phyloP scores from a whole-genome alignment of 2,888 invertebrate species.

The Oligia fasciuncula region DNA sequence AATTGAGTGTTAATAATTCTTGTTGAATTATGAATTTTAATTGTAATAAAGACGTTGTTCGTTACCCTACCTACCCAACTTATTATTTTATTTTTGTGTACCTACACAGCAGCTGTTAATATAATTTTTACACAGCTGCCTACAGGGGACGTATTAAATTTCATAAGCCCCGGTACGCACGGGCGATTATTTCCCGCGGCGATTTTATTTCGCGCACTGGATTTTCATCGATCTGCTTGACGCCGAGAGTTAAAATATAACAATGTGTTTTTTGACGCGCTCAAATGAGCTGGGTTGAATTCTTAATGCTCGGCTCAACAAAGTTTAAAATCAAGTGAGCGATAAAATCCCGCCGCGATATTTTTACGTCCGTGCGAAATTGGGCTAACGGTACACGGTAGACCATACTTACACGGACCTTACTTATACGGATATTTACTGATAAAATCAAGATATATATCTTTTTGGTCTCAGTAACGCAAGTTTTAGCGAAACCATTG shows the following conservation, averaged over 20 bases:
- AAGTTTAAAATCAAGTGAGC: too few species aligned
- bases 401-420: not conserved
- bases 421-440: not conserved
- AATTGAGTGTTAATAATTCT: too few species aligned
- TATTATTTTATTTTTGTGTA: too few species aligned
- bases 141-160: slow-evolving; percentile 19
- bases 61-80: not conserved
- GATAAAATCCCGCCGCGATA: too few species aligned
- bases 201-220: too few species aligned
- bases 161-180: not conserved
- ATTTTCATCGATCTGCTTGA: too few species aligned
- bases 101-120: not conserved
- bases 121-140: slow-evolving; percentile 17
- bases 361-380: too few species aligned
- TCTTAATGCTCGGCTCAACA: too few species aligned
- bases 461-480: slow-evolving; percentile 7
- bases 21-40: not conserved
- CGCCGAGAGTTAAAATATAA: too few species aligned
- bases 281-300: too few species aligned
- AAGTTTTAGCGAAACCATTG: not conserved
- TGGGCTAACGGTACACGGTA: not conserved
- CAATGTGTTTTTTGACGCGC: too few species aligned
- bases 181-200: too few species aligned
- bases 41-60: not conserved
- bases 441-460: not conserved